A percentile compares a stretch with the other conserved stretches of the same genome.
Conservation (phyloP, 2,113 vertebrate genomes). For the Pao palembangensis region DNA sequence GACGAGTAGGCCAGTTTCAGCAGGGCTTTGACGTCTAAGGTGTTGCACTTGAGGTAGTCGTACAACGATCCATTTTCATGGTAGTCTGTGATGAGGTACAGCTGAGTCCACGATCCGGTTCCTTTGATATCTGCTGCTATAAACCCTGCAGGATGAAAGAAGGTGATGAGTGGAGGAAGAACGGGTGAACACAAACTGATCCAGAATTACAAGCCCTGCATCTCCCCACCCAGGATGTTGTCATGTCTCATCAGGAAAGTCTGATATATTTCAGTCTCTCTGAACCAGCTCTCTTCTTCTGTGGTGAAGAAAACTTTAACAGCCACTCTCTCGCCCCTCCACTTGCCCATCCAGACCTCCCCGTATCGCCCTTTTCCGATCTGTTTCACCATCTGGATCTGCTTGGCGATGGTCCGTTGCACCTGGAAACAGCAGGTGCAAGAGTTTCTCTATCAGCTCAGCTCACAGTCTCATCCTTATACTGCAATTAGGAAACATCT, state of each 20-base stretch:
- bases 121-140: constrained; percentile 98
- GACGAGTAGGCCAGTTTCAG: constrained; percentile 89
- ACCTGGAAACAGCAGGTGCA: constrained; percentile 75
- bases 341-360: constrained; percentile 98
- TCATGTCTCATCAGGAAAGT: constrained; percentile 98
- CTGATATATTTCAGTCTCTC: constrained; percentile 98
- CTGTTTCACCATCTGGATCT: constrained; percentile 99
- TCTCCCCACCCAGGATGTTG: constrained; percentile 90
- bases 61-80: constrained; percentile 95
- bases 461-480: not conserved
- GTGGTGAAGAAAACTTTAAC: constrained; percentile 99
- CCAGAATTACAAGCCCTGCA: no score
- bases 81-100: constrained; percentile 97
- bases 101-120: constrained; percentile 96
- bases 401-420: constrained; percentile 96
- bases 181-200: not conserved
- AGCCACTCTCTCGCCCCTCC: constrained; percentile 93
- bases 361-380: constrained; percentile 98
- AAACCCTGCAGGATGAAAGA: constrained; percentile 77
- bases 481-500: no score
- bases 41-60: constrained; percentile 94
- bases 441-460: not conserved
- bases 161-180: not conserved
- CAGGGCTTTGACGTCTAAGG: constrained; percentile 86
- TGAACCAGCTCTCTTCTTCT: constrained; percentile 98